Evolutionary conservation across 2,888 invertebrate genomes (phyloP), one percentile per base, ranked within the genome.

Genomic region (Oscheius sp.): DNA sequence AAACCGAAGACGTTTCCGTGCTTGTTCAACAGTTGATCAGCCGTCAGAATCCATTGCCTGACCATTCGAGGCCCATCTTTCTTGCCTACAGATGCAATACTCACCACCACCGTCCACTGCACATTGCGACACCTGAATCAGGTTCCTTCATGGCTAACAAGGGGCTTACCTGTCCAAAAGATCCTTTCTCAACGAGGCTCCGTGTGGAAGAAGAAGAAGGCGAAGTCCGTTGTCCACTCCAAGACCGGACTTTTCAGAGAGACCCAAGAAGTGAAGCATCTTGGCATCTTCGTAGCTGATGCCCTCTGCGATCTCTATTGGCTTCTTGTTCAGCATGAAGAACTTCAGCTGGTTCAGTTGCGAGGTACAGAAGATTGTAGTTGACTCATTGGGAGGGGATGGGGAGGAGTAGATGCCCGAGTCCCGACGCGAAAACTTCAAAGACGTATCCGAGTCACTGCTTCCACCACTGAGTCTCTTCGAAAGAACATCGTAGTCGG

Each of bases 371-470:
- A 73, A 73, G n/a, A 65, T 21, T 32, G 21, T 21, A 21, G 57
- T n/a, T 4, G 59, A n/a, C 35, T 74, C 74, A 32, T 74, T 74
- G 10, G 74, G 74, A 42, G 74, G 74, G 11, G 74, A 74, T 1
- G 74, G 74, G 9, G 74, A 74, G 1, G 68, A 60, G 29, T 72
- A 72, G 42, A 72, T 62, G 13, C 72, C 72, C 2, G 72, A 72
- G 33, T 72, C 72, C 9, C 72, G 42, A 4, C 42, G 21, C 1
- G 62, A 57, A 10, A 47, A 21, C 2, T 32, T 13, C 33, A 2
- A 33, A 2, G 57, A 72, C 2, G 35, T 35, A 33, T 72, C 72
- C 3, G 51, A 72, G 35, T 62, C 72, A 11, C 33, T 60, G 48
- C 72, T 72, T 62, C 72, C 72, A 62, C 32, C 72, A 33, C 72